These are phyloP conservation scores for Silurus lanzhouensis DNA, from an alignment of 2,797 vertebrate species.

Conservation along the genomic window DNA sequence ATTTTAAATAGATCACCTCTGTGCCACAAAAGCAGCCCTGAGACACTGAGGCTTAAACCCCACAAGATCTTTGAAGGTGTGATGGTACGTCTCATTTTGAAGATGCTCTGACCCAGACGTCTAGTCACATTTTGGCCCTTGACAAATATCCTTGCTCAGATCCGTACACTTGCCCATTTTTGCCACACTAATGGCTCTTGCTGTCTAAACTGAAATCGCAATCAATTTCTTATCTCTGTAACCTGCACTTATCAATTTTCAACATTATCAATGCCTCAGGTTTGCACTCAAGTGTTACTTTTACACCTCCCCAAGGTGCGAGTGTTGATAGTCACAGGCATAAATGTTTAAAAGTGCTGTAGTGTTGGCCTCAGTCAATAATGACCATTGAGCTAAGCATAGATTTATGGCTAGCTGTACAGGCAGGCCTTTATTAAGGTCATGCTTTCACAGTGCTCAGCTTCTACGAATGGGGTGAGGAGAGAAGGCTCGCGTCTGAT, in stretches of 20 bases:
- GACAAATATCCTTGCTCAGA: too few relatives aligned
- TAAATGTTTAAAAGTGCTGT: conserved; percentile 54
- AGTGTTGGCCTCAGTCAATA: conserved; percentile 55
- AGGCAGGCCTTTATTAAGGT: conserved; percentile 46
- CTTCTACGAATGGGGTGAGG: conserved; percentile 1
- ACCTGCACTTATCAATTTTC: conserved; percentile 8
- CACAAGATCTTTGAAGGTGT: too few relatives aligned
- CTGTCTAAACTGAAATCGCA: conserved; percentile 11
- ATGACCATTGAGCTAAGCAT: conserved; percentile 36
- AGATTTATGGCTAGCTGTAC: conserved; percentile 42
- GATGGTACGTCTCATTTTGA: too few relatives aligned
- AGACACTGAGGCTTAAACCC: too few relatives aligned
- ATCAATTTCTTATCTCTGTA: conserved; percentile 15
- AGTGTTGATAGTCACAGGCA: conserved; percentile 20
- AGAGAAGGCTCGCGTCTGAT: conserved; percentile 19
- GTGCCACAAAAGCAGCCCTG: too few relatives aligned
- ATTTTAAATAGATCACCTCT: too few relatives aligned
- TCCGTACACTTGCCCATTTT: too few relatives aligned
- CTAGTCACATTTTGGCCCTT: too few relatives aligned
- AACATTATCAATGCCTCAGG: conserved; percentile 3
- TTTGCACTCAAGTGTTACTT: conserved; percentile 15
- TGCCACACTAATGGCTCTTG: conserved; percentile 6
- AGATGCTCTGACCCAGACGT: too few relatives aligned
- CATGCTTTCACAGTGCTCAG: conserved; percentile 34
- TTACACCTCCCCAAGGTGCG: neutral